Evolutionary conservation across 2,797 vertebrate genomes (phyloP).

Genomic region (Anniella stebbinsi): DNA sequence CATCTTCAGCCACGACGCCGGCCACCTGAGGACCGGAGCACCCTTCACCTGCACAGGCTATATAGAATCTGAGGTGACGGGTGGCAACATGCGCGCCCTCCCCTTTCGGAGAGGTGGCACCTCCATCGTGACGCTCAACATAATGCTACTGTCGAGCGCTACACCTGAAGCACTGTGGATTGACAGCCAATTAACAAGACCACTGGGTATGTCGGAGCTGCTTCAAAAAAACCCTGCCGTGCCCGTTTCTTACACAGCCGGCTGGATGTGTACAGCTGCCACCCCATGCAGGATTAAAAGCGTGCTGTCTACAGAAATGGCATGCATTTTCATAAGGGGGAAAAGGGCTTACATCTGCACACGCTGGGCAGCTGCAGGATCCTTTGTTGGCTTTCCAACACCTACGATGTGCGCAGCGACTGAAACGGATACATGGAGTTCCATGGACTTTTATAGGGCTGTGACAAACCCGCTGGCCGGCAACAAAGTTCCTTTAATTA

Average conservation of each 20-base stretch:
- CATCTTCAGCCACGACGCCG: not conserved
- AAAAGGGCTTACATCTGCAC: not conserved
- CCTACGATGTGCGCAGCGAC: not conserved
- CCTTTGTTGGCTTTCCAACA: not conserved
- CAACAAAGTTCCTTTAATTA: constrained; percentile 35
- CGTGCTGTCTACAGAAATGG: not conserved
- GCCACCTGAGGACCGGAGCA: not conserved
- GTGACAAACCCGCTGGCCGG: not conserved
- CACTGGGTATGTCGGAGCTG: not conserved
- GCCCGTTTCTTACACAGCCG: not conserved
- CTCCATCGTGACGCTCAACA: no score
- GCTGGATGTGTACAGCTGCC: not conserved
- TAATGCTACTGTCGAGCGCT: not conserved
- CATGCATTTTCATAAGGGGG: not conserved
- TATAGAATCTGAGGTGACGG: not conserved
- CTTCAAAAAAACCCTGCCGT: not conserved
- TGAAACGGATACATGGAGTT: not conserved
- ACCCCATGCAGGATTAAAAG: not conserved
- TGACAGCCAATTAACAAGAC: not conserved
- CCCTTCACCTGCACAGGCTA: not conserved
- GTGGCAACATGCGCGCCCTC: not conserved
- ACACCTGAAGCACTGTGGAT: not conserved
- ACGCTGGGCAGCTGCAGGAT: not conserved
- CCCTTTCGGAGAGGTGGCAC: not conserved
- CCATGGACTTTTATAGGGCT: constrained; percentile 4